These are phyloP conservation scores for Periparus ater DNA, from an alignment of 2,797 vertebrate genomes.

Conservation along the genomic window DNA sequence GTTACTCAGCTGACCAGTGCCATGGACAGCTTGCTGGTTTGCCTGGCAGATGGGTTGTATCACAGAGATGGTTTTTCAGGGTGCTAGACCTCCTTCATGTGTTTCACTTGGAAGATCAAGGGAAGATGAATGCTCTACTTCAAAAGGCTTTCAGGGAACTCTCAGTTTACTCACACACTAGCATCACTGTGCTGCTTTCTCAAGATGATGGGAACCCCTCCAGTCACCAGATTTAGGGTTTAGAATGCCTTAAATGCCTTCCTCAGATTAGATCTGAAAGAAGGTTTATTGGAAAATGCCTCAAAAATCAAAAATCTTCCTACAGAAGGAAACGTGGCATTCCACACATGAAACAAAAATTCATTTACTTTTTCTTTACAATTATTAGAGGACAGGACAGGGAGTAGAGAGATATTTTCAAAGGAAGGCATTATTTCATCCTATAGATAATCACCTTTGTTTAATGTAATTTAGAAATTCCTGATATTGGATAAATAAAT, in stretches of 20 bases:
- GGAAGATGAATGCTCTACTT: background rate
- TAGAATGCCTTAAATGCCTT: background rate
- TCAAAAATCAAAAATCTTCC: background rate
- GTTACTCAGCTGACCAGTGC: background rate
- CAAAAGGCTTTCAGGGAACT: background rate
- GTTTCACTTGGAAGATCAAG: background rate
- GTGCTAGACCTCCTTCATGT: background rate
- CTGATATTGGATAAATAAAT: constrained; percentile 28
- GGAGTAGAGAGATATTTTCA: background rate
- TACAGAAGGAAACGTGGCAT: background rate
- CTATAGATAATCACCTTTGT: background rate
- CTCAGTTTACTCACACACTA: background rate
- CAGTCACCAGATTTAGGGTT: background rate
- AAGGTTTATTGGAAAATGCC: background rate
- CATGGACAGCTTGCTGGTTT: background rate
- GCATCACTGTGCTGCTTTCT: background rate
- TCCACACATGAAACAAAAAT: background rate
- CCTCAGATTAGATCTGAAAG: background rate
- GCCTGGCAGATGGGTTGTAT: background rate
- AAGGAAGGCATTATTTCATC: background rate
- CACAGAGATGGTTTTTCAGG: background rate
- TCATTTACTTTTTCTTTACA: background rate
- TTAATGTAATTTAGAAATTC: constrained; percentile 29
- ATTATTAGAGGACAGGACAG: background rate
- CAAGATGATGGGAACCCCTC: background rate